Evolutionary conservation across 1,140 invertebrate species (phyloP).

Genomic region (Cotesia chilonis): DNA sequence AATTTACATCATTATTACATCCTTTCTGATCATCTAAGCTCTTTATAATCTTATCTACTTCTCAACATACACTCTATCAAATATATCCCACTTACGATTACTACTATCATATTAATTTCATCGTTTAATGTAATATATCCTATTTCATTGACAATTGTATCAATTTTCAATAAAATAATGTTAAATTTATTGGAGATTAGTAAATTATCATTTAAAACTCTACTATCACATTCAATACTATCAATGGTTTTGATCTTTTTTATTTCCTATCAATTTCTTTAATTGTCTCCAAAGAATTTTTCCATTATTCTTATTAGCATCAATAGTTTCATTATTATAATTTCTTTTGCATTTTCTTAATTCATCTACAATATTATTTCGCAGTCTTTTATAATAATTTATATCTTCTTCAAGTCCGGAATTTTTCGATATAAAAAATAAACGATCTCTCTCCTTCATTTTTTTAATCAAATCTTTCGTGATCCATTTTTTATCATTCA

Average conservation of each 20-base stretch:
- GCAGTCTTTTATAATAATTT: background rate
- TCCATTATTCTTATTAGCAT: background rate
- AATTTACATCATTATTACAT: too few species aligned
- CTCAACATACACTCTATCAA: too few species aligned
- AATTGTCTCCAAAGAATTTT: background rate
- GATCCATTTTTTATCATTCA: too few species aligned
- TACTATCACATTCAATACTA: background rate
- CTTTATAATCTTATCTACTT: too few species aligned
- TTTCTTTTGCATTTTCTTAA: slow-evolving; percentile 1
- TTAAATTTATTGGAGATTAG: background rate
- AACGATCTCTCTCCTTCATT: too few species aligned
- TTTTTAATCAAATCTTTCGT: too few species aligned
- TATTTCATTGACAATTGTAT: background rate
- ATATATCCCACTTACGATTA: too few species aligned
- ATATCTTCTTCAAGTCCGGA: background rate
- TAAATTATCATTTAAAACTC: background rate
- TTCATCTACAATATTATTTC: background rate
- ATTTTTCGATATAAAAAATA: background rate
- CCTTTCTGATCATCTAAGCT: too few species aligned
- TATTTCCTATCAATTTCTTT: background rate
- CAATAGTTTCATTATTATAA: background rate
- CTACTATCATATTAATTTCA: too few species aligned
- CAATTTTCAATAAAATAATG: background rate
- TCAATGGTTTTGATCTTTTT: background rate
- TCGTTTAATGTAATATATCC: background rate